These are phyloP conservation scores for Spinibarbus caldwelli DNA, from an alignment of 2,797 vertebrate genomes.

Conservation along the genomic window DNA sequence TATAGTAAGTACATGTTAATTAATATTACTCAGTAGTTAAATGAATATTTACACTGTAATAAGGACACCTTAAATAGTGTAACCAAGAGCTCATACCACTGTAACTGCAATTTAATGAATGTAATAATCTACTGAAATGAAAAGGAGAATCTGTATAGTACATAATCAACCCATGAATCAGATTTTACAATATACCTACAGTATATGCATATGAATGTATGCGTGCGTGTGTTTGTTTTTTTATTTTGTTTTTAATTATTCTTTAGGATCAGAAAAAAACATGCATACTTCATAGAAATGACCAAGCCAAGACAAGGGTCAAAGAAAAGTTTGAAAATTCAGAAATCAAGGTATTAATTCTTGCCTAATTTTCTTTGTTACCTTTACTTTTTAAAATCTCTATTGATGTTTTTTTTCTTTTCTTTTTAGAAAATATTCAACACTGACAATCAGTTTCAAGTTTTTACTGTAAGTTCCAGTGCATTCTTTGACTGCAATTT, in stretches of 20 bases:
- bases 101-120: background rate
- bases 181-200: background rate
- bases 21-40: too few species aligned
- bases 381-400: background rate
- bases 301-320: background rate
- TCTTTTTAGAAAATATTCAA: background rate
- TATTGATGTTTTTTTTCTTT: background rate
- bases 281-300: conserved; percentile 12
- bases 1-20: too few species aligned
- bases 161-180: background rate
- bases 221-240: background rate
- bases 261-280: background rate
- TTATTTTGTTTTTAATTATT: background rate
- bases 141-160: background rate
- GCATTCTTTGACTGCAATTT: background rate
- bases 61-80: too few species aligned
- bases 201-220: background rate
- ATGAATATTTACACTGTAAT: too few species aligned
- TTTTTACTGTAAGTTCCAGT: background rate
- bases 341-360: background rate
- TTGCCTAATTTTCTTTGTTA: background rate
- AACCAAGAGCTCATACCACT: background rate
- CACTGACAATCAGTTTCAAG: background rate
- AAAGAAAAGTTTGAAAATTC: conserved; percentile 15
- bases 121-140: background rate